Base-by-base conservation (phyloP, 2,113 vertebrate genomes). In the Platysteira castanea region DNA sequence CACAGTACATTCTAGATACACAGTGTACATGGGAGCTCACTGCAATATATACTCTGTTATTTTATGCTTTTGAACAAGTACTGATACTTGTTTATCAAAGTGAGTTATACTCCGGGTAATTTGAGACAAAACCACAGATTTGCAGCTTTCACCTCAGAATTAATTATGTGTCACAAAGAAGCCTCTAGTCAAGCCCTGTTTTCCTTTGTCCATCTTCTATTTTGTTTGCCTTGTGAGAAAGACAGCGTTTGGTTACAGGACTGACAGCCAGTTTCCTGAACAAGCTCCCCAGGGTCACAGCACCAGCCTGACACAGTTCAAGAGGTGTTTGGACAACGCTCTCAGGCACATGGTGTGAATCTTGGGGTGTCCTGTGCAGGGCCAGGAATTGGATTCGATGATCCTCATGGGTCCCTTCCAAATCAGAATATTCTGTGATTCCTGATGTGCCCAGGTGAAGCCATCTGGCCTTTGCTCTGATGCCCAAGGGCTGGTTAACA, bases 151-250 rank as follows among this genome's bases (percentile, higher is more conserved):
- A 39, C 26, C 42, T 22, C 46, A 46, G 18, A 65, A 76, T 71
- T 59, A 50, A n/a, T 37, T 23, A 5, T 0, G 0, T 1, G 0
- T 53, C 26, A 16, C 0, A 0, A 74, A 42, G 28, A 50, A 76
- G 23, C 56, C 53, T 57, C 46, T 27, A 11, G 30, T 47, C 16
- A 41, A 74, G 26, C 10, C 4, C 33, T 15, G 8, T 30, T 83
- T 39, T 84, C 24, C n/a, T 50, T 60, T 77, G 37, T n/a, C 42
- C 11, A 6, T 14, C 44, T 31, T 39, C 24, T 16, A 0, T 30
- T 79, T 61, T 12, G 24, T n/a, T 63, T 20, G 15, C 20, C 65
- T 46, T 16, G 0, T 12, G 26, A 39, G 27, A 44, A 46, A 15
- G 52, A 8, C 16, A 3, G 35, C 18, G 26, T 37, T 46, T 10